Base-by-base conservation (phyloP, 2,797 vertebrate genomes). In the Helostoma temminkii region DNA sequence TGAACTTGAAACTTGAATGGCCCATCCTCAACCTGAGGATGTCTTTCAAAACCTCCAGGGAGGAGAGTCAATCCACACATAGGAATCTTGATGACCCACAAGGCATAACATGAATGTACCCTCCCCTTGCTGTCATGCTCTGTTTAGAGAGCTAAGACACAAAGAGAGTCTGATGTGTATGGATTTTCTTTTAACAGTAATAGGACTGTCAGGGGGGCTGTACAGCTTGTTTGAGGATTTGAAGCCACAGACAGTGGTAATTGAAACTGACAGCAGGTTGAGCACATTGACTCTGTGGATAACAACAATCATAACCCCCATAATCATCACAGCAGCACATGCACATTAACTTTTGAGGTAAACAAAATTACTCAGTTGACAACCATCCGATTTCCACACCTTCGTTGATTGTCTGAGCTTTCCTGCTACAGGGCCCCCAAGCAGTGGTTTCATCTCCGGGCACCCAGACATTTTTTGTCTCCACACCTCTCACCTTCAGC, bases 191-290 rank as follows among this genome's bases (percentile, higher is more conserved):
- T 91, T 89, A 89, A 90, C 84, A 55, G 74, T 90, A 89, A 91
- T 92, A 91, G 88, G 81, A 78, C 76, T 83, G 79, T 86, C 80
- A 60, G 77, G 73, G 85, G 64, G 81, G 52, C 64, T 56, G 66
- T 56, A n/a, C 68, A 55, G 73, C 74, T 81, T 80, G 71, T 61
- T 80, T 61, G 78, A 83, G 82, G 89, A 92, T 92, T 86, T 79
- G 82, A 78, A 81, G 81, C 86, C 82, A 72, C 81, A 89, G 87
- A 89, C 86, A 43, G 89, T 28, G 71, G 93, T 95, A 94, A 94
- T 93, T 94, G 93, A 93, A 94, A 90, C 63, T 86, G 91, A 93
- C 92, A 93, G 88, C 74, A 19, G 87, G 88, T 87, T 90, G 91
- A 92, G 74, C 89, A 90, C 89, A 92, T 89, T 89, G 91, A 84